Percentiles rank a stretch among this genome's conserved stretches.
Evolutionary conservation across 2,113 vertebrate species (phyloP).

Genomic region (Aramus guarauna): DNA sequence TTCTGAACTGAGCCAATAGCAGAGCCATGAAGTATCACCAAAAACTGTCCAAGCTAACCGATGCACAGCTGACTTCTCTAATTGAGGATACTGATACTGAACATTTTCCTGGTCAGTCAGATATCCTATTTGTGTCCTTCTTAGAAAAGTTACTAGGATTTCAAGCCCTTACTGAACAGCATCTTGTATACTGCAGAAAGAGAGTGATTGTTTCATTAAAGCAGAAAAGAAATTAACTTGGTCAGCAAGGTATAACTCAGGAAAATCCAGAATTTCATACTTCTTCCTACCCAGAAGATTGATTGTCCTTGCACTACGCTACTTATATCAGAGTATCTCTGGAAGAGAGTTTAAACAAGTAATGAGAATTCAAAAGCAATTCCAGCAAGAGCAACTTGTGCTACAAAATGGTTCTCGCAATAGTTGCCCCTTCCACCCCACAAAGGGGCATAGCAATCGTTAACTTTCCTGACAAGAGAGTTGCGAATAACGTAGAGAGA

Average conservation of each 20-base stretch:
- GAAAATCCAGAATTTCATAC: not conserved
- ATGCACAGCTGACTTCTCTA: not conserved
- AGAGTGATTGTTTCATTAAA: not conserved
- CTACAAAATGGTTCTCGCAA: not conserved
- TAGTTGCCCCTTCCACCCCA: not conserved
- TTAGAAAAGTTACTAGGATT: not conserved
- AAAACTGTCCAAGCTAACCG: not conserved
- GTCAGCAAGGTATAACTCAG: not conserved
- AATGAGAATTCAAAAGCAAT: constrained; percentile 39
- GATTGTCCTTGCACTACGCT: not conserved
- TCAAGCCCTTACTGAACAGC: not conserved
- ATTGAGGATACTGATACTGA: not conserved
- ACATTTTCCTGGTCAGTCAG: not conserved
- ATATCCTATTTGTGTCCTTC: not conserved
- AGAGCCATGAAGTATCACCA: not conserved
- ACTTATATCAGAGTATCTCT: not conserved
- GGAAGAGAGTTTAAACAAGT: constrained; percentile 4
- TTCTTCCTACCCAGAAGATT: not conserved
- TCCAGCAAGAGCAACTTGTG: constrained; percentile 4
- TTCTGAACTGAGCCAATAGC: not conserved
- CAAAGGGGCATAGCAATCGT: not conserved
- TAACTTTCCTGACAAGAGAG: not conserved
- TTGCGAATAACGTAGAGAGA: not conserved
- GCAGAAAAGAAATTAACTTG: not conserved
- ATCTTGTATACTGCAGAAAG: not conserved